Percentiles rank a stretch among this genome's conserved stretches.
Evolutionary conservation across 2,113 vertebrate species (phyloP).

Genomic region (Antechinus stuartii): DNA sequence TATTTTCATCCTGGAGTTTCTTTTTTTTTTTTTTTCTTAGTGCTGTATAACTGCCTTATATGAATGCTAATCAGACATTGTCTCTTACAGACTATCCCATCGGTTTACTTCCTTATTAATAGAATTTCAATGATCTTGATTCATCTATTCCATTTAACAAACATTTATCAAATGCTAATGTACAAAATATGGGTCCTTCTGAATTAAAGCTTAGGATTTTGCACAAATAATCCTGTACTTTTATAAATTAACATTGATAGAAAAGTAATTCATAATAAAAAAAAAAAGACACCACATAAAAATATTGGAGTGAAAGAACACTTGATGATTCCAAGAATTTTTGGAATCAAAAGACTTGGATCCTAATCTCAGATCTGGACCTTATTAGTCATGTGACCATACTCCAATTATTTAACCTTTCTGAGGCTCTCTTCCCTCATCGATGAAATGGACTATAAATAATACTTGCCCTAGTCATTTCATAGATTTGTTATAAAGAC

Average conservation of each 20-base stretch:
- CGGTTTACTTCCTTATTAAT: constrained; percentile 4
- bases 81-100: not conserved
- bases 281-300: not conserved
- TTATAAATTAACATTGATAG: not conserved
- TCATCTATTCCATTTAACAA: not conserved
- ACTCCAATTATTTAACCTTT: not conserved
- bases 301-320: not conserved
- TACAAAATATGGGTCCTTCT: not conserved
- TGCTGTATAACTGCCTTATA: not conserved
- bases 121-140: not conserved
- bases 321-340: not conserved
- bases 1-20: not conserved
- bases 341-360: not conserved
- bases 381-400: not conserved
- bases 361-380: not conserved
- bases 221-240: not conserved
- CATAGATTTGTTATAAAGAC: not conserved
- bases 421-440: not conserved
- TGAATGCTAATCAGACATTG: not conserved
- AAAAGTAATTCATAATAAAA: not conserved
- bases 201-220: constrained; percentile 1
- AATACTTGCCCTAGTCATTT: not conserved
- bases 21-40: not conserved
- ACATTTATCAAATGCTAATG: not conserved
- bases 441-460: not conserved